Evolutionary conservation across 1,140 invertebrate species (phyloP).

Genomic region (Dinothrombium tinctorium): DNA sequence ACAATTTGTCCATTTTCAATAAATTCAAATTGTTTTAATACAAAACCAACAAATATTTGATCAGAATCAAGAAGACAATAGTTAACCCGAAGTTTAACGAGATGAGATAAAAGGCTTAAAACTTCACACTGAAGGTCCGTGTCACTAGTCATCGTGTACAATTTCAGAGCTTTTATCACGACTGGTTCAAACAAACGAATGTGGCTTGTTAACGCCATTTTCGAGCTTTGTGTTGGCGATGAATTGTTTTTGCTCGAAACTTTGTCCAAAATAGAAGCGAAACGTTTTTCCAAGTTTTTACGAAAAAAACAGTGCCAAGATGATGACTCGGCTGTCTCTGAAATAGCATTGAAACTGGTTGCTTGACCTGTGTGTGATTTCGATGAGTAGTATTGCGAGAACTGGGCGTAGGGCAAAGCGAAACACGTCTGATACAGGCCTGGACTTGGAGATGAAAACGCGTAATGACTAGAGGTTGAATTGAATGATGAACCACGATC

Average conservation of each 20-base stretch:
- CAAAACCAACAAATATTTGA: slow-evolving; percentile 60
- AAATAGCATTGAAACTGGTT: neutral
- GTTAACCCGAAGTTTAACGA: slow-evolving; percentile 60
- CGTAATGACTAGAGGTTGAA: too few species aligned
- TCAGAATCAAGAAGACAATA: slow-evolving; percentile 73
- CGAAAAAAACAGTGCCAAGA: slow-evolving; percentile 20
- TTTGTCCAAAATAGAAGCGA: slow-evolving; percentile 22
- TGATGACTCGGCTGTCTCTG: neutral
- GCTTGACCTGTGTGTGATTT: neutral
- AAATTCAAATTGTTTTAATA: slow-evolving; percentile 63
- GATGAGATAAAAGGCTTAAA: slow-evolving; percentile 45
- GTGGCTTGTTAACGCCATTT: slow-evolving; percentile 25
- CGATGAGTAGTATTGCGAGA: slow-evolving; percentile 22
- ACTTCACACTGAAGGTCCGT: slow-evolving; percentile 49
- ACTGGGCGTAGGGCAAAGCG: slow-evolving; percentile 22
- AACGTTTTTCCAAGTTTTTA: slow-evolving; percentile 22
- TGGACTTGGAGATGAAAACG: slow-evolving; percentile 14
- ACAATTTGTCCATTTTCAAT: slow-evolving; percentile 48
- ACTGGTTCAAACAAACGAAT: slow-evolving; percentile 69
- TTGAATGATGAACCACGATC: neutral
- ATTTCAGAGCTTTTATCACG: slow-evolving; percentile 49
- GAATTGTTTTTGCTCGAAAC: slow-evolving; percentile 17
- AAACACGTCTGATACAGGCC: slow-evolving; percentile 25
- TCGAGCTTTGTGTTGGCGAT: slow-evolving; percentile 25
- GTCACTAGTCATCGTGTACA: slow-evolving; percentile 67